Percentiles rank a stretch among this genome's conserved stretches.
Conservation (phyloP, 2,888 invertebrate genomes). For the Nomada lathburiana region DNA sequence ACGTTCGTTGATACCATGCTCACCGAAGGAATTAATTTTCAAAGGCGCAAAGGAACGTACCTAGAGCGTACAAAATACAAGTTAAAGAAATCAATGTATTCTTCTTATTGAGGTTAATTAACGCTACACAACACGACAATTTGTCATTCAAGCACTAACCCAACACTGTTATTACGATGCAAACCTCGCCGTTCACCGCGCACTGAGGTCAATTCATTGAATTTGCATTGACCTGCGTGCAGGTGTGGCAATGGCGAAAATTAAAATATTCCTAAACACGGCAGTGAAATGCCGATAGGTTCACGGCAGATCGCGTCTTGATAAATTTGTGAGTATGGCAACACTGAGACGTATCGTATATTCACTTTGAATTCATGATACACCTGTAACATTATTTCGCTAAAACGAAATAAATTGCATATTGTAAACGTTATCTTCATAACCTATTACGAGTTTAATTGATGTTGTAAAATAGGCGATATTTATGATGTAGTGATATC, state of each 20-base stretch:
- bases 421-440: too few species aligned
- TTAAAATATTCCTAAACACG: constrained; percentile 48
- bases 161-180: constrained; percentile 43
- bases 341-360: neutral
- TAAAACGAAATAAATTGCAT: too few species aligned
- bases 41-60: constrained; percentile 8
- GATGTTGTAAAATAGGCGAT: neutral
- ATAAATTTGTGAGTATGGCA: neutral
- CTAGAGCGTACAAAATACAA: constrained; percentile 22
- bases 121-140: constrained; percentile 22
- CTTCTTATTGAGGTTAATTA: constrained; percentile 37
- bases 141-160: constrained; percentile 55
- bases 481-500: neutral
- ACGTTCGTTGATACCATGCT: constrained; percentile 4
- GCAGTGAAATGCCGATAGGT: neutral
- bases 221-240: constrained; percentile 61
- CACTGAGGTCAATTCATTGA: constrained; percentile 68
- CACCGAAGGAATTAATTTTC: neutral
- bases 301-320: neutral
- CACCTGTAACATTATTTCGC: too few species aligned
- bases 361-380: neutral
- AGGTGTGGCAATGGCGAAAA: constrained; percentile 61
- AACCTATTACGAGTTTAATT: neutral
- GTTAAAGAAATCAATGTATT: constrained; percentile 1
- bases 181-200: constrained; percentile 54